Percentiles rank a stretch among this genome's conserved stretches.
These are phyloP conservation scores for Resseliella maxima DNA, from an alignment of 2,888 invertebrate genomes.

Conservation along the genomic window DNA sequence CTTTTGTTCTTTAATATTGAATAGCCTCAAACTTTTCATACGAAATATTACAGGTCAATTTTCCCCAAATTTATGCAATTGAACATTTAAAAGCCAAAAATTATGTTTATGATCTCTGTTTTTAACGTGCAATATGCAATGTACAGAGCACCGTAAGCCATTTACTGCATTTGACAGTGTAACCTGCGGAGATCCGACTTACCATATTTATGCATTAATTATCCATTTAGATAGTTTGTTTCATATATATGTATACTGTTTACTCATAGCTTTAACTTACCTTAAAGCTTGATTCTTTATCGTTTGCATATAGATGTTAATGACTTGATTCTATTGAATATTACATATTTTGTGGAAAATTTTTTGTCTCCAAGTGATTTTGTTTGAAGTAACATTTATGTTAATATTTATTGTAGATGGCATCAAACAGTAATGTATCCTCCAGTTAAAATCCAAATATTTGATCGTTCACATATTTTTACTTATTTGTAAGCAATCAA, in stretches of 20 bases:
- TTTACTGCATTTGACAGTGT: not conserved
- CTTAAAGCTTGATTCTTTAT: too few species aligned
- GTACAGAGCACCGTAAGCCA: not conserved
- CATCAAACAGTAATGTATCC: too few species aligned
- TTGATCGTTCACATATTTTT: too few species aligned
- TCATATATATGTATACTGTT: not conserved
- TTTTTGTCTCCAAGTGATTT: too few species aligned
- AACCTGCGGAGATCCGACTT: not conserved
- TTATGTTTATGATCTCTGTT: not conserved
- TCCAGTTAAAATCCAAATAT: too few species aligned
- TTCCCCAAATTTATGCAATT: not conserved
- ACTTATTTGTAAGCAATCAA: too few species aligned
- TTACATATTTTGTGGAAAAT: not conserved
- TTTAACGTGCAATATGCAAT: not conserved
- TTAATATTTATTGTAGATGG: too few species aligned
- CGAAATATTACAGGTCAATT: not conserved
- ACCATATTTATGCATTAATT: slow-evolving; percentile 42
- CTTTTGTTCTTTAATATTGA: slow-evolving; percentile 12
- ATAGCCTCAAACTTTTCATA: not conserved
- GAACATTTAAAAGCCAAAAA: slow-evolving; percentile 9
- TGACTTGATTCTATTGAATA: not conserved
- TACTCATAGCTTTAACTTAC: not conserved
- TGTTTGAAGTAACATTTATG: too few species aligned
- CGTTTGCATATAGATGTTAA: not conserved
- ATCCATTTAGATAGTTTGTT: not conserved